Conservation (phyloP, 2,797 vertebrate genomes). For the Rhinophrynus dorsalis region DNA sequence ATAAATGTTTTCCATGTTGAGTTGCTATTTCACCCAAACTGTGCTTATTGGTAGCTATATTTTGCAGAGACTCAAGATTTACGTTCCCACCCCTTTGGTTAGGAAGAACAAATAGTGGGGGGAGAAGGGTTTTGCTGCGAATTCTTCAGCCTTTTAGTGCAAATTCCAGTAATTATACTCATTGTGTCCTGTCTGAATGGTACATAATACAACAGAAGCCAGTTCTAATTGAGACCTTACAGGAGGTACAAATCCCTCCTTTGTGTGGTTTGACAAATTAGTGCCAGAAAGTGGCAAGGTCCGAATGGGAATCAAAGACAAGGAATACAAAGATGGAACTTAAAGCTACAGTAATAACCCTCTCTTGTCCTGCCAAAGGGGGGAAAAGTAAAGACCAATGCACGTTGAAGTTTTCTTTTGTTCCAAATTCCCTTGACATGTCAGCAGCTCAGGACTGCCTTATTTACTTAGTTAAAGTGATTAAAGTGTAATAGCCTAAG, state of each 20-base stretch:
- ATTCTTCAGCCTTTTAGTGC: slow-evolving; percentile 82
- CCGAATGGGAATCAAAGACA: slow-evolving; percentile 79
- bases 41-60: slow-evolving; percentile 61
- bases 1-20: slow-evolving; percentile 29
- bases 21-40: slow-evolving; percentile 66
- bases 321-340: slow-evolving; percentile 81
- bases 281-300: slow-evolving; percentile 82
- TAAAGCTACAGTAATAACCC: slow-evolving; percentile 85
- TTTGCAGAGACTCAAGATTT: slow-evolving; percentile 55
- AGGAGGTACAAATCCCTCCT: slow-evolving; percentile 82
- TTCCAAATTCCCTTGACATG: slow-evolving; percentile 80
- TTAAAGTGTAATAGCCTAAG: slow-evolving; percentile 80
- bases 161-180: slow-evolving; percentile 83
- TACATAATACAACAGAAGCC: slow-evolving; percentile 77
- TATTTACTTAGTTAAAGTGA: slow-evolving; percentile 84
- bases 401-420: slow-evolving; percentile 65
- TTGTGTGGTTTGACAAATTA: slow-evolving; percentile 86
- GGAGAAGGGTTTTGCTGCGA: slow-evolving; percentile 66
- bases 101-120: slow-evolving; percentile 59
- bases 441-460: slow-evolving; percentile 76
- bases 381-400: slow-evolving; percentile 70
- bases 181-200: slow-evolving; percentile 78
- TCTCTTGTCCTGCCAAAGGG: slow-evolving; percentile 69
- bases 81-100: slow-evolving; percentile 43
- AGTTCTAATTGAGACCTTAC: slow-evolving; percentile 82